Base-by-base conservation (phyloP, 2,797 vertebrate genomes). In the Neopelma chrysocephalum region DNA sequence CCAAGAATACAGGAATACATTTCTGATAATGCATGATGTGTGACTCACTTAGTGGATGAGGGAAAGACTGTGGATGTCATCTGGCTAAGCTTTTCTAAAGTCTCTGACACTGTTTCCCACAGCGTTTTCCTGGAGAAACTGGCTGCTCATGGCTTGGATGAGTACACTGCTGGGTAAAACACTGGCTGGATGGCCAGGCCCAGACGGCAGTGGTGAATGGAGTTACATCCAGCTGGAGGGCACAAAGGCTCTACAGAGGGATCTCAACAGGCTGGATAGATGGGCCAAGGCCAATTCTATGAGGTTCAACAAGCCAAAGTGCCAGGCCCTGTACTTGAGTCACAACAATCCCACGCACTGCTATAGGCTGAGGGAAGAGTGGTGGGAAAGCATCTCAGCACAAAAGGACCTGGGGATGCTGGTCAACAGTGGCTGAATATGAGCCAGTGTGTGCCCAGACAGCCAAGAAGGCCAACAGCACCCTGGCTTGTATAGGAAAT, bases 271-370 rank as follows among this genome's bases (percentile, higher is more conserved):
- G 47, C 15, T 53, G 56, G 25, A 61, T 17, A 25, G 15, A 45
- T 0, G 1, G 15, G 56, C 27, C 8, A 20, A 60, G 29, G 15
- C 15, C 40, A 38, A 1, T 20, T 53, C 19, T 34, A 60, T 15
- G 14, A 29, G 25, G 8, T 18, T 45, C 27, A 51, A 85, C 32
- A 60, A 51, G 54, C 22, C 45, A 11, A 60, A 45, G 38, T 19
- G 27, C 22, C 12, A 1, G 5, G 38, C 32, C 38, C 15, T 43
- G 15, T n/a, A 60, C 38, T 19, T 38, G 45, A 27, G 15, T 23
- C 53, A 53, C 68, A 51, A 51, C 27, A 40, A 70, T 22, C 10
- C 27, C 43, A 36, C 22, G 15, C 8, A 26, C 21, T 3, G 10
- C 57, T 47, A 26, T 31, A 56, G 57, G 42, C 34, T 62, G 16